Base-by-base conservation (phyloP, 2,888 invertebrate genomes). In the Ecdyonurus torrentis region DNA sequence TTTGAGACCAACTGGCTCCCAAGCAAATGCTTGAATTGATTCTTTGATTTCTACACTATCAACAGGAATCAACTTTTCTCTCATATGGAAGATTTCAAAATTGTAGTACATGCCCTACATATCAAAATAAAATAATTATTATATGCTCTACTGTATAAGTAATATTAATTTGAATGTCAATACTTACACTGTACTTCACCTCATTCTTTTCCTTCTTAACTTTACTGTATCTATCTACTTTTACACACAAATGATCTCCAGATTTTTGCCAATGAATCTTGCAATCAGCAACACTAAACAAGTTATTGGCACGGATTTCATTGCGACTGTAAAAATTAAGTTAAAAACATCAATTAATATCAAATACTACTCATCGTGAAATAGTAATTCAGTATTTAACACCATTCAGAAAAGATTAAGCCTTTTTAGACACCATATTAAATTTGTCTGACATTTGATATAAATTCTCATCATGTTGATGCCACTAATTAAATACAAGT, bases 231-330 rank as follows among this genome's bases (percentile, higher is more conserved):
- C 89, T 80, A 73, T 92, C 91, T 1, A 92, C 89, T 78, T 98
- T 97, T 0, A 98, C 97, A 70, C 98, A 97, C 24, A 99, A 80
- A 74, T 95, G 96, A 74, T 98, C 96, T 0, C 99, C 99, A 23
- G 87, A 90, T 75, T 95, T 95, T 75, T 99, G 99, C 99, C 99
- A 99, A 74, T 95, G 95, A 74, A 99, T 91, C 71, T 95, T 94
- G 74, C 97, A 97, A 73, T 97, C 96, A 1, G 96, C 96, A 0
- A 99, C 98, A 66, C 91, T 96, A 81, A 99, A 99, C 64, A 98
- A 79, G 75, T 96, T 98, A 75, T 97, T 96, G 67, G 91, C 91
- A 68, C 96, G 84, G 55, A 87, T 83, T 77, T 94, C 94, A 61
- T 84, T 85, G 64, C 91, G 87, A 71, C 79, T 78, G 68, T 52